Conservation (phyloP, 1,140 invertebrate species). For the Cardiocondyla obscurior region DNA sequence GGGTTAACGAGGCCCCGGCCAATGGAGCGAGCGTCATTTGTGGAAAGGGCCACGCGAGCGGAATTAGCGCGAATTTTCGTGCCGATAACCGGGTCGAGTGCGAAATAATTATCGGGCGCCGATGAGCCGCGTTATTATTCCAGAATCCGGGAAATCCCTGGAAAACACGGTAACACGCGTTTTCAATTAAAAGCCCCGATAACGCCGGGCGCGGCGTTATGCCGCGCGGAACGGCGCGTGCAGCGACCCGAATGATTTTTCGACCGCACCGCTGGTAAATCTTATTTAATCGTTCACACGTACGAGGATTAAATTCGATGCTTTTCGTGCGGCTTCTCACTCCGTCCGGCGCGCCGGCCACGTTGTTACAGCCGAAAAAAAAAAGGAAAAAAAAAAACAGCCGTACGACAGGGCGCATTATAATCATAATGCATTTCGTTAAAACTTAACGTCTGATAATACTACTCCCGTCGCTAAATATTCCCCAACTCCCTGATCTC, state of each 20-base stretch:
- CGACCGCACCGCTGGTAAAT: constrained; percentile 54
- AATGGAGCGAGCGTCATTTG: constrained; percentile 49
- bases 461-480: neutral
- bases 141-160: constrained; percentile 54
- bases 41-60: constrained; percentile 37
- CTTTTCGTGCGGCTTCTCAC: neutral
- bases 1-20: constrained; percentile 47
- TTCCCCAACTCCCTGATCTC: neutral
- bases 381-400: constrained; percentile 28
- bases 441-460: neutral
- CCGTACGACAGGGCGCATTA: neutral
- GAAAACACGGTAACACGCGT: constrained; percentile 55
- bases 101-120: constrained; percentile 60
- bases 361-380: constrained; percentile 31
- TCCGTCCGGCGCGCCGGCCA: neutral
- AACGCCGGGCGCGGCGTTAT: constrained; percentile 25
- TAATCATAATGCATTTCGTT: constrained; percentile 10
- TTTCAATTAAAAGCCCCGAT: constrained; percentile 60
- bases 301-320: constrained; percentile 49
- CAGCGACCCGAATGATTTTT: constrained; percentile 57
- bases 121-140: constrained; percentile 60
- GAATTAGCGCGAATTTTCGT: constrained; percentile 57
- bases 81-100: constrained; percentile 59
- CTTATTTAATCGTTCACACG: constrained; percentile 55
- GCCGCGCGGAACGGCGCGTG: constrained; percentile 42